Percentiles rank a stretch among this genome's conserved stretches.
These are phyloP conservation scores for Typhlomys cinereus DNA, from an alignment of 2,113 vertebrate genomes.

Conservation along the genomic window DNA sequence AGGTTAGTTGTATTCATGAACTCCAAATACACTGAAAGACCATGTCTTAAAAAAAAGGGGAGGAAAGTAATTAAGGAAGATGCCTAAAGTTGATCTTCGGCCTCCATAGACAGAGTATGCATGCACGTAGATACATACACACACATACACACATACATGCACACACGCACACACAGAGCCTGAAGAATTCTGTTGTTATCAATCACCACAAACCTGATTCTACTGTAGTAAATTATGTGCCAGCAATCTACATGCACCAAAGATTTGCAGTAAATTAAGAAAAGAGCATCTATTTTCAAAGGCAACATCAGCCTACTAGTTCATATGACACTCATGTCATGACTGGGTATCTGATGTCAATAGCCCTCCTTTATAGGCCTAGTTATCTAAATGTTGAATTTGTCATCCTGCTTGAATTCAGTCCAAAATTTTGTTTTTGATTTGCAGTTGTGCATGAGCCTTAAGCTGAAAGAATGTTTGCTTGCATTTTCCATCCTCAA, in stretches of 20 bases:
- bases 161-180: no score
- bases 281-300: background rate
- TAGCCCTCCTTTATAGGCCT: fast-evolving
- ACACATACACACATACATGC: background rate
- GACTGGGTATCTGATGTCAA: background rate
- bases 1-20: no score
- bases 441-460: background rate
- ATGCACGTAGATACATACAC: background rate
- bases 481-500: background rate
- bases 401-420: background rate
- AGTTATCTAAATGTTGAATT: background rate
- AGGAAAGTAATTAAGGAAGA: background rate
- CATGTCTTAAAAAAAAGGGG: background rate
- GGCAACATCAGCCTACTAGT: no score
- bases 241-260: background rate
- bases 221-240: background rate
- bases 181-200: background rate
- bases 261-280: background rate
- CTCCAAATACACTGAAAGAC: background rate
- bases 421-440: background rate
- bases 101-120: background rate
- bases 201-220: background rate
- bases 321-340: background rate
- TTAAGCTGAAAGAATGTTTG: background rate
- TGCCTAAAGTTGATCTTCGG: background rate